Evolutionary conservation across 2,888 invertebrate species (phyloP).

Genomic region (Mesorhabditis sp.): DNA sequence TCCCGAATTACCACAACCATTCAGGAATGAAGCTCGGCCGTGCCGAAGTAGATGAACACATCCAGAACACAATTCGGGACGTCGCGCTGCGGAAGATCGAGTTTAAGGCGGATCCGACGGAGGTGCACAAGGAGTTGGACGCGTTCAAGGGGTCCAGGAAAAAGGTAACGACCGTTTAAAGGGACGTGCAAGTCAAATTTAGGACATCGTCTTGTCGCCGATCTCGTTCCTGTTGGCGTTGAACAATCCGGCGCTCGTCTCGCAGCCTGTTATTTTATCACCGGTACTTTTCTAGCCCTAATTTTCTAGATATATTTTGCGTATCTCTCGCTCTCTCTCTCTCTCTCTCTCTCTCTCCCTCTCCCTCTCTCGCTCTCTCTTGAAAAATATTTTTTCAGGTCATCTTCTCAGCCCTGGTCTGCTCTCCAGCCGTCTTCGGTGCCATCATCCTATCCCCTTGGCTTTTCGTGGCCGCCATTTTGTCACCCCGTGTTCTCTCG

Average conservation of each 20-base stretch:
- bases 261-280: constrained; percentile 33
- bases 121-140: constrained; percentile 12
- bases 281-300: constrained; percentile 13
- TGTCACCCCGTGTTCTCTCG: constrained; percentile 29
- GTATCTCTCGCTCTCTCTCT: not conserved
- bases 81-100: constrained; percentile 27
- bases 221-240: constrained; percentile 18
- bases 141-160: constrained; percentile 10
- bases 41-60: constrained; percentile 20
- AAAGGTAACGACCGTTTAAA: constrained; percentile 11
- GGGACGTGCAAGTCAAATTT: not conserved
- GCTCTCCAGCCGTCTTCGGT: constrained; percentile 31
- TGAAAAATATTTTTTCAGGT: constrained; percentile 9
- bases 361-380: not conserved
- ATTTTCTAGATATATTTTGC: no score
- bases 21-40: constrained; percentile 13
- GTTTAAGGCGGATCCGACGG: constrained; percentile 15
- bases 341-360: not conserved
- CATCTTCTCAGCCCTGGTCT: constrained; percentile 22
- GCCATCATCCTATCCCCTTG: constrained; percentile 27
- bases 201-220: constrained; percentile 30
- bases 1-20: constrained; percentile 7
- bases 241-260: constrained; percentile 20
- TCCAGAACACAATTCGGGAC: constrained; percentile 28
- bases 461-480: constrained; percentile 34